phyloP scores from a whole-genome alignment of 2,888 invertebrate genomes.

The Rhyacophila evoluta region DNA sequence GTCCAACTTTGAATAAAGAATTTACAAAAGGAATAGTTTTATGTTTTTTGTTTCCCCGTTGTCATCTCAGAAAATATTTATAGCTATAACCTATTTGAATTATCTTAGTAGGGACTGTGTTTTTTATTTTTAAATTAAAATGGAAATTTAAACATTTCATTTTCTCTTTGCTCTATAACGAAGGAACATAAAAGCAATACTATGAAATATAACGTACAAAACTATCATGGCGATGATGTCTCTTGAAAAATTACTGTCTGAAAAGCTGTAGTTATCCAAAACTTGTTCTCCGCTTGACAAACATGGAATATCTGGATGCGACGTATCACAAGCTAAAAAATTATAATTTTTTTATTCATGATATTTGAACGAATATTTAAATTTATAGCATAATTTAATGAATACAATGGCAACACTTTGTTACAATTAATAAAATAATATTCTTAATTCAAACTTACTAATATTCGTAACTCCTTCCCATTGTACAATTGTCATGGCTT shows the following conservation, averaged over 20 bases:
- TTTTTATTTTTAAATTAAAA: no score
- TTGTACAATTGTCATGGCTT: conserved; percentile 84
- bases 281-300: conserved; percentile 79
- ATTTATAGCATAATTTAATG: neutral
- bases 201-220: conserved; percentile 78
- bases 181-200: conserved; percentile 77
- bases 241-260: conserved; percentile 71
- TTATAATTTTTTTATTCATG: no score
- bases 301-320: conserved; percentile 76
- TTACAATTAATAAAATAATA: conserved; percentile 12
- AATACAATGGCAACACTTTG: conserved; percentile 29
- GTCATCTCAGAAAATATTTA: no score
- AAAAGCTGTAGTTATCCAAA: conserved; percentile 79
- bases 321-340: conserved; percentile 72
- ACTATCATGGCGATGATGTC: conserved; percentile 76
- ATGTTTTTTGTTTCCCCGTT: no score
- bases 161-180: conserved; percentile 73
- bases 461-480: conserved; percentile 83
- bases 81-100: no score
- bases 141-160: no score
- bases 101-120: no score
- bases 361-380: conserved; percentile 34
- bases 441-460: conserved; percentile 66
- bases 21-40: no score
- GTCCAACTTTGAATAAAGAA: no score